Base-by-base conservation (phyloP, 2,888 invertebrate species). In the Scaptomyza flava region DNA sequence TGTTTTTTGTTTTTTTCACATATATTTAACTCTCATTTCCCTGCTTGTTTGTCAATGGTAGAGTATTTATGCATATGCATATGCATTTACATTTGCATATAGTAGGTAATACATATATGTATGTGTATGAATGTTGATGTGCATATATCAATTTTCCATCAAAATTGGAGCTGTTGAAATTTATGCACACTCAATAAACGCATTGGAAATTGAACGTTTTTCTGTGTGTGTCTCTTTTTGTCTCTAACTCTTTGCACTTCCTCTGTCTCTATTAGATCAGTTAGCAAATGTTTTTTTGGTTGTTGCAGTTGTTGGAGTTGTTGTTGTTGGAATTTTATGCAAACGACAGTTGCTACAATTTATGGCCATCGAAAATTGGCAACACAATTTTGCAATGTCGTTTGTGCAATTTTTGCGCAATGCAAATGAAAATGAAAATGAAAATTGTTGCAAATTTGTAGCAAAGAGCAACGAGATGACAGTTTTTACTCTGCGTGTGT, bases 321-420 rank as follows among this genome's bases (percentile, higher is more conserved):
- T 31, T 31, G 33, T 3, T 68, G 57, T 33, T 54, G 52, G 69
- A 69, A 70, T 80, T 81, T 76, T 86, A 82, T 83, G 82, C 82
- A 86, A 83, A 79, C 87, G 82, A 83, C 87, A 86, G 72, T 83
- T 83, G 84, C 67, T 72, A 77, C 82, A 86, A 83, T 83, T 83
- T 83, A 83, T 83, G 87, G 82, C 68, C 81, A 68, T 45, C 62
- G 72, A 70, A 69, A 73, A 77, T 62, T 61, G 71, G 59, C 63
- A 70, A 66, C 77, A 73, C 74, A 68, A 79, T 67, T 58, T 67
- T 58, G 45, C 57, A 57, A 33, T 42, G 65, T 61, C 54, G 71
- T 69, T 78, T 64, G 38, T 68, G 76, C 63, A 61, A 71, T 73
- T 76, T 76, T 81, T 84, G 75, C 72, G 75, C 80, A 80, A 83